Evolutionary conservation across 2,113 vertebrate species (phyloP).

Genomic region (Poecilia latipinna): DNA sequence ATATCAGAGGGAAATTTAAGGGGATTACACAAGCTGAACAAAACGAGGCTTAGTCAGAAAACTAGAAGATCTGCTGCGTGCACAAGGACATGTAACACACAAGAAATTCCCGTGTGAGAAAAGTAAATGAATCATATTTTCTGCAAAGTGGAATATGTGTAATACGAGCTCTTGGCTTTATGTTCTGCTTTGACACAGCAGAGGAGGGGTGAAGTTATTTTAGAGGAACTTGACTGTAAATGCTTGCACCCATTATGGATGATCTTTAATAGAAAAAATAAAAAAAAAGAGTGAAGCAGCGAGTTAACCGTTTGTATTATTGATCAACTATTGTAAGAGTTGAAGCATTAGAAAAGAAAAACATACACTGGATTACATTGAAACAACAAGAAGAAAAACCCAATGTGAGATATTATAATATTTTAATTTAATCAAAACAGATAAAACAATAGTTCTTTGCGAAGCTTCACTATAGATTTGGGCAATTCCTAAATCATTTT

Average conservation of each 20-base stretch:
- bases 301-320: not conserved
- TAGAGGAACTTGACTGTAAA: not conserved
- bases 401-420: too few species aligned
- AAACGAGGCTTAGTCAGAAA: constrained; percentile 59
- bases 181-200: not conserved
- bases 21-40: constrained; percentile 79
- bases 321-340: not conserved
- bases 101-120: not conserved
- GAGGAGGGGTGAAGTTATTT: not conserved
- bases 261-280: not conserved
- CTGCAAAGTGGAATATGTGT: not conserved
- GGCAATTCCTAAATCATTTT: too few species aligned
- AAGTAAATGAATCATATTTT: not conserved
- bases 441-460: too few species aligned
- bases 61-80: constrained; percentile 24
- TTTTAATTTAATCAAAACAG: too few species aligned
- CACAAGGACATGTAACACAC: constrained; percentile 3
- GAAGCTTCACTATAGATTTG: too few species aligned
- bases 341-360: not conserved
- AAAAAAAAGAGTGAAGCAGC: not conserved
- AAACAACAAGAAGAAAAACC: too few species aligned
- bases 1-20: constrained; percentile 78
- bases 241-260: not conserved
- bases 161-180: not conserved
- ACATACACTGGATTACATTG: too few species aligned